Percentiles rank a stretch among this genome's conserved stretches.
Evolutionary conservation across 2,888 invertebrate genomes (phyloP).

Genomic region (Abscondita cerata): DNA sequence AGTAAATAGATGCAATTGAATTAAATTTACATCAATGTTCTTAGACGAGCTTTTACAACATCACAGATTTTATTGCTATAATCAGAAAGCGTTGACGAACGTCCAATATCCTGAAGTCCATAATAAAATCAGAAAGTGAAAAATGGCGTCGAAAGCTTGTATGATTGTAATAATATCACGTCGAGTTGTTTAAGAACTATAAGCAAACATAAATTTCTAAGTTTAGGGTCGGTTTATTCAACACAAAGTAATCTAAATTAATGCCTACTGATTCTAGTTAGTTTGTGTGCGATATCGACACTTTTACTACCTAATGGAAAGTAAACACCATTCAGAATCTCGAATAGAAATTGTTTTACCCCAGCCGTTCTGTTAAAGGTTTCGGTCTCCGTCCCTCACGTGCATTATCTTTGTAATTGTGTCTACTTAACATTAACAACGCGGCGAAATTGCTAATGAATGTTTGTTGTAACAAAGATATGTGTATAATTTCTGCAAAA

Average conservation of each 20-base stretch:
- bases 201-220: constrained; percentile 21
- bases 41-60: no score
- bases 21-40: no score
- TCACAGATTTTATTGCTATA: no score
- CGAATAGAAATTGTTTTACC: constrained; percentile 53
- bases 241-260: constrained; percentile 55
- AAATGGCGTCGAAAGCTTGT: no score
- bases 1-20: no score
- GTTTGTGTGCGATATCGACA: constrained; percentile 55
- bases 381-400: constrained; percentile 33
- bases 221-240: constrained; percentile 43
- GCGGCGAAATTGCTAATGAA: constrained; percentile 51
- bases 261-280: constrained; percentile 54
- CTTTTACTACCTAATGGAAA: constrained; percentile 57
- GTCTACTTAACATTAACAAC: constrained; percentile 50
- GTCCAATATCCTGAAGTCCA: no score
- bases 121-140: no score
- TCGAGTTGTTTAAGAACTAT: not conserved
- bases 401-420: constrained; percentile 50
- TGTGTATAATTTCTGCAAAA: constrained; percentile 46
- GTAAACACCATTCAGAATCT: constrained; percentile 56
- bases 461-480: constrained; percentile 51
- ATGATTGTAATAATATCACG: no score
- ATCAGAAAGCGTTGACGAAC: no score
- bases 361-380: constrained; percentile 40